Conservation (phyloP, 1,140 invertebrate species). For the Platyscapa corneri region DNA sequence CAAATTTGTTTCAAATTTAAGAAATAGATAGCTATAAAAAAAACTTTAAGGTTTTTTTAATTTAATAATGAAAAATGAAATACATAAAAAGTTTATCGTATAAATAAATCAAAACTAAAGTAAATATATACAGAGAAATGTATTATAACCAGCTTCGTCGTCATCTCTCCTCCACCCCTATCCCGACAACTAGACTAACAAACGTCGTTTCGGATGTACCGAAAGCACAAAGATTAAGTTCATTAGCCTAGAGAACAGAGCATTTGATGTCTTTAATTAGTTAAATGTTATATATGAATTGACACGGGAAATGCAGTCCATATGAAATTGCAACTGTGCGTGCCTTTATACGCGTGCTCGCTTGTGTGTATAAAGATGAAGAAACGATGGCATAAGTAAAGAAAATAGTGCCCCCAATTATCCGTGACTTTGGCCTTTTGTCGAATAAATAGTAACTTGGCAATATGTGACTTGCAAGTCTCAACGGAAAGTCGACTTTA, state of each 20-base stretch:
- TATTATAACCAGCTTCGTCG: not conserved
- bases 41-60: no score
- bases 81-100: not conserved
- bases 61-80: not conserved
- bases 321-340: not conserved
- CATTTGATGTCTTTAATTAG: constrained; percentile 41
- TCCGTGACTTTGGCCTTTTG: constrained; percentile 54
- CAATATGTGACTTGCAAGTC: constrained; percentile 59
- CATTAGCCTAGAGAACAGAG: not conserved
- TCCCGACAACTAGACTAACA: constrained; percentile 14
- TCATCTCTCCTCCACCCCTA: no score
- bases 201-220: constrained; percentile 31
- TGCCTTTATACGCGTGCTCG: no score
- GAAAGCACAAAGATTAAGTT: constrained; percentile 38
- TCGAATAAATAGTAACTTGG: constrained; percentile 63
- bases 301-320: not conserved
- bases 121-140: not conserved
- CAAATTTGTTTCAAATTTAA: no score
- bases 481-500: not conserved
- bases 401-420: constrained; percentile 38
- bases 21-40: no score
- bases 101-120: not conserved
- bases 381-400: constrained; percentile 23
- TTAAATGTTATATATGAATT: not conserved
- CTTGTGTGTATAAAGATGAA: not conserved